phyloP scores from a whole-genome alignment of 2,113 vertebrate species.

The Aleadryas rufinucha region DNA sequence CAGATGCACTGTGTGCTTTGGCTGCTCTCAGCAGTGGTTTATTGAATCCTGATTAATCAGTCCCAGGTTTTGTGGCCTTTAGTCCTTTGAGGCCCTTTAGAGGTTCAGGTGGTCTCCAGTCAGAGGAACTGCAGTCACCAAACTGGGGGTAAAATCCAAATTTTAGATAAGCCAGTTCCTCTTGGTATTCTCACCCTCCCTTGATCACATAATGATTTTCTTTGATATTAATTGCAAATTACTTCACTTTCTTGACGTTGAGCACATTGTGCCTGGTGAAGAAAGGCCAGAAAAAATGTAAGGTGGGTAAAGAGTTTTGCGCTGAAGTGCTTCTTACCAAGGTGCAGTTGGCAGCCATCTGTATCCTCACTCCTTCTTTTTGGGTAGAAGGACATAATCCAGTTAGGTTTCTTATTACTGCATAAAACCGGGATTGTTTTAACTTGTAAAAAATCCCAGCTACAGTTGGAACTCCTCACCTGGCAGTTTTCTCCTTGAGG shows the following conservation, averaged over 20 bases:
- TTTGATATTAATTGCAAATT: not conserved
- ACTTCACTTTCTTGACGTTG: not conserved
- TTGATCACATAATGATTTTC: not conserved
- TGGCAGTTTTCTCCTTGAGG: not conserved
- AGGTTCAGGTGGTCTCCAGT: not conserved
- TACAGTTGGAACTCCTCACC: not conserved
- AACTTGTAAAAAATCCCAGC: not conserved
- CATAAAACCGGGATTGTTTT: not conserved
- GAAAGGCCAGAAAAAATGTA: not conserved
- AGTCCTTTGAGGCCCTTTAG: not conserved
- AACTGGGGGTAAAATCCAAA: not conserved
- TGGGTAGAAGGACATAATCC: not conserved
- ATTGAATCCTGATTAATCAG: not conserved
- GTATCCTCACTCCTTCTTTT: not conserved
- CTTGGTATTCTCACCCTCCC: rapidly evolving
- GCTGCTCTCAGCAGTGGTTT: not conserved
- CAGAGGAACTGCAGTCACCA: not conserved
- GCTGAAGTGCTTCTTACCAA: not conserved
- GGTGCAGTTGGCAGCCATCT: not conserved
- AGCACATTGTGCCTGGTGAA: not conserved
- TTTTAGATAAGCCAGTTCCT: not conserved
- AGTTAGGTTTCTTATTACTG: not conserved
- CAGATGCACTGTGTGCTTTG: not conserved
- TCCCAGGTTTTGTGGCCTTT: not conserved
- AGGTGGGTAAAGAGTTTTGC: not conserved